Evolutionary conservation across 2,797 vertebrate species (phyloP), one percentile per base, ranked within the genome.

Genomic region (Sciaenops ocellatus): DNA sequence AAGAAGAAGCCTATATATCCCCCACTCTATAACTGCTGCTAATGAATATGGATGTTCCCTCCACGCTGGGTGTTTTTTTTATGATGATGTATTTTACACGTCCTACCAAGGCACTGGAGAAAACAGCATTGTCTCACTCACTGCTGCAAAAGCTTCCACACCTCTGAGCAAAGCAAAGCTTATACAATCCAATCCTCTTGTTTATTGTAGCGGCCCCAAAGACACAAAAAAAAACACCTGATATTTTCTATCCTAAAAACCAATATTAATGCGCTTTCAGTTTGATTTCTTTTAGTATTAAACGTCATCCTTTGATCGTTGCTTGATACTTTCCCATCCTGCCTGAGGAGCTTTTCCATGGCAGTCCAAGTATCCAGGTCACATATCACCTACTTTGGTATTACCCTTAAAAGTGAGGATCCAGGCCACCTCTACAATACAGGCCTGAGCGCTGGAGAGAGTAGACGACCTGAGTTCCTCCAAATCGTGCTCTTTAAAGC

Each of bases 301-400:
- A 28, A 34, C 17, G 12, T 47, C 55, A 44, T 56, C 55, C 54
- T 82, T 52, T 59, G 17, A 77, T 64, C 9, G 22, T 24, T 52
- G 41, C 57, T 46, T 65, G 50, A 76, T 68, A n/a, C 74, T 67
- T 72, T 26, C 62, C 28, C 17, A 44, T 70, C 42, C 34, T 44
- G 82, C 84, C 88, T 38, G 74, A 80, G 85, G 87, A 87, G 79
- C 64, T 89, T 90, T 86, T 90, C 85, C 55, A 46, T 38, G 44
- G 72, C 67, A 1, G 34, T 55, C 72, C 68, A 38, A 78, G 75
- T 84, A 91, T 91, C 83, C 87, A 91, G 87, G 90, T 92, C 90
- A 92, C 90, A 87, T 48, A 77, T 82, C 88, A 85, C 81, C 88
- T 80, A 89, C 75, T 90, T 90, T 80, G 67, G 75, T 42, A 18